These are phyloP conservation scores for Protonemura montana DNA, from an alignment of 2,888 invertebrate species.

Conservation along the genomic window DNA sequence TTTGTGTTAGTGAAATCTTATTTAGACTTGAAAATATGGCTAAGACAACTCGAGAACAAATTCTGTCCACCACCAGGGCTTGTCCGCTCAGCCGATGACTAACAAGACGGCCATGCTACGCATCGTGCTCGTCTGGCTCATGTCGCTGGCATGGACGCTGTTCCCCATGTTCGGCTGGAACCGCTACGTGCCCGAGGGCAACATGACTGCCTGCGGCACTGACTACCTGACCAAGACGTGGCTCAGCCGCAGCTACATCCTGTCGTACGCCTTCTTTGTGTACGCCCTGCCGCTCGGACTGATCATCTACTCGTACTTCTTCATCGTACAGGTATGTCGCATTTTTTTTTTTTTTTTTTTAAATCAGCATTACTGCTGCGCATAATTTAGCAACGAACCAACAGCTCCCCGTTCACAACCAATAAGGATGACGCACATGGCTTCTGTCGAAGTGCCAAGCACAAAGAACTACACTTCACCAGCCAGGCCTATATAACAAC, in stretches of 20 bases:
- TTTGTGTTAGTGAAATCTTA: too few species aligned
- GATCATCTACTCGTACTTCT: conserved; percentile 88
- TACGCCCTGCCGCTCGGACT: conserved; percentile 79
- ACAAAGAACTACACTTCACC: too few species aligned
- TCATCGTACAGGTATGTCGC: conserved; percentile 78
- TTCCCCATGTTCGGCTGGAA: conserved; percentile 90
- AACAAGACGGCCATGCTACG: conserved; percentile 80
- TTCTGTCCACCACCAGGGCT: conserved; percentile 60
- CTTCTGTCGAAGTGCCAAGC: too few species aligned
- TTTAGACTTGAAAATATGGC: too few species aligned
- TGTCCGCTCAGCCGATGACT: conserved; percentile 84
- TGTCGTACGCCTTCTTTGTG: conserved; percentile 79
- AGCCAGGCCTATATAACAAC: too few species aligned
- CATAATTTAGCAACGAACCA: too few species aligned
- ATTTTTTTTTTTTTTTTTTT: too few species aligned
- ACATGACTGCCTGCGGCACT: conserved; percentile 92
- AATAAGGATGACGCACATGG: too few species aligned
- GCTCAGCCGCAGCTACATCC: conserved; percentile 80
- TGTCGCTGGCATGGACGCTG: conserved; percentile 80
- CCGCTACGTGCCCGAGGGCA: conserved; percentile 91
- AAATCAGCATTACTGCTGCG: too few species aligned
- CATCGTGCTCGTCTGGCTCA: conserved; percentile 80
- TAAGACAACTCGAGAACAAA: too few species aligned
- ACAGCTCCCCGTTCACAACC: too few species aligned
- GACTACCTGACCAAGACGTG: conserved; percentile 82